Evolutionary conservation across 2,888 invertebrate species (phyloP).

Genomic region (Aporophyla nigra): DNA sequence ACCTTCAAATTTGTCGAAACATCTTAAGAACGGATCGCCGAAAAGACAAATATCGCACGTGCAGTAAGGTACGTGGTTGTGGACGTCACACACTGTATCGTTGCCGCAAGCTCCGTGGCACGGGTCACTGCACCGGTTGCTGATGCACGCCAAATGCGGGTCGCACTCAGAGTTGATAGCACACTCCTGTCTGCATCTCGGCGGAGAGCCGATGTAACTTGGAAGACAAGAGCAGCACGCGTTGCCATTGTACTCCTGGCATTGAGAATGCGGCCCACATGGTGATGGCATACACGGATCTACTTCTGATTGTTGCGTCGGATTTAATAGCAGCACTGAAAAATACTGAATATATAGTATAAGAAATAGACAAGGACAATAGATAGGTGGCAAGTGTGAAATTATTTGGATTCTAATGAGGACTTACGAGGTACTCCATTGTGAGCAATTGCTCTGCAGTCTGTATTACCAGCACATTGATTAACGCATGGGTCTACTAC

Average conservation of each 20-base stretch:
- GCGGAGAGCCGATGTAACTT: conserved; percentile 94
- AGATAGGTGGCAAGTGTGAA: not conserved
- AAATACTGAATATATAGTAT: conserved; percentile 28
- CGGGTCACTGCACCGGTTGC: conserved; percentile 94
- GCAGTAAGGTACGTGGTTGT: conserved; percentile 93
- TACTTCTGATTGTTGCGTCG: conserved; percentile 71
- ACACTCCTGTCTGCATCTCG: conserved; percentile 94
- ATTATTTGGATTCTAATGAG: not conserved
- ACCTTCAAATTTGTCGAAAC: conserved; percentile 83
- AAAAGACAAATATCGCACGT: conserved; percentile 92
- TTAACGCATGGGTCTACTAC: too few species aligned
- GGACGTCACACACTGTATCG: conserved; percentile 93
- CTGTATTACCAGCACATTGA: too few species aligned
- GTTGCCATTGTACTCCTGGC: conserved; percentile 92
- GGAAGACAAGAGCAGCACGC: conserved; percentile 93
- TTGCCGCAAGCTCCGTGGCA: conserved; percentile 95
- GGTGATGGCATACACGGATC: conserved; percentile 94
- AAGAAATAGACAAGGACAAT: not conserved
- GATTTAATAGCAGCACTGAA: conserved; percentile 78
- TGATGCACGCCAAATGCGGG: conserved; percentile 92
- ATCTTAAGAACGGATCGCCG: conserved; percentile 93
- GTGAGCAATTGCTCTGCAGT: too few species aligned
- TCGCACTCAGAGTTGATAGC: conserved; percentile 93
- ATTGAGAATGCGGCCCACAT: conserved; percentile 95
- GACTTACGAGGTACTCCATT: too few species aligned